Evolutionary conservation across 2,888 invertebrate species (phyloP).

Genomic region (Vandiemenella viatica): DNA sequence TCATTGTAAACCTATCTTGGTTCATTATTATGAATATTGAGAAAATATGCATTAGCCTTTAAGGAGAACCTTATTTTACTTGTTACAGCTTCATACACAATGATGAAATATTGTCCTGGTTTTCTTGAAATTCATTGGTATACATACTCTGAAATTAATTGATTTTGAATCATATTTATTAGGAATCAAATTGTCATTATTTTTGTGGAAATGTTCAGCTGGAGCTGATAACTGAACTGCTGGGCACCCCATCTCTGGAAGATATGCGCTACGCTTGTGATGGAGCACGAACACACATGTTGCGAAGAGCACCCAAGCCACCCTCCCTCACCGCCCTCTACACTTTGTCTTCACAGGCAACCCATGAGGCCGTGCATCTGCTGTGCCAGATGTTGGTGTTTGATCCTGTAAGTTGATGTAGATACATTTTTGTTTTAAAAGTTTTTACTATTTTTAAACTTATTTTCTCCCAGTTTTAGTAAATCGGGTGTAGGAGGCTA

Average conservation of each 20-base stretch:
- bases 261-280: constrained; percentile 97
- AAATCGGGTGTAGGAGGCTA: too few relatives aligned
- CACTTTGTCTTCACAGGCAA: constrained; percentile 81
- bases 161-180: too few relatives aligned
- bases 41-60: too few relatives aligned
- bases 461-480: not conserved
- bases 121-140: too few relatives aligned
- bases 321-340: constrained; percentile 81
- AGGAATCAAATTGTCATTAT: too few relatives aligned
- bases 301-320: constrained; percentile 73
- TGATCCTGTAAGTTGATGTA: constrained; percentile 64
- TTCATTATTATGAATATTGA: too few relatives aligned
- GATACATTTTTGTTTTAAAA: not conserved
- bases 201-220: too few relatives aligned
- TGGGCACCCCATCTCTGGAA: constrained; percentile 88
- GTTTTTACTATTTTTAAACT: not conserved
- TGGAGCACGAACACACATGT: constrained; percentile 83
- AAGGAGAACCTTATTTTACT: too few relatives aligned
- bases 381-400: constrained; percentile 95
- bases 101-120: too few relatives aligned
- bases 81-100: too few relatives aligned
- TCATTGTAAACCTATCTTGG: too few relatives aligned
- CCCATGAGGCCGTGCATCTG: constrained; percentile 95
- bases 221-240: constrained; percentile 91
- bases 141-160: too few relatives aligned